These are phyloP conservation scores for Hemitrygon akajei DNA, from an alignment of 2,797 vertebrate genomes.

Conservation along the genomic window DNA sequence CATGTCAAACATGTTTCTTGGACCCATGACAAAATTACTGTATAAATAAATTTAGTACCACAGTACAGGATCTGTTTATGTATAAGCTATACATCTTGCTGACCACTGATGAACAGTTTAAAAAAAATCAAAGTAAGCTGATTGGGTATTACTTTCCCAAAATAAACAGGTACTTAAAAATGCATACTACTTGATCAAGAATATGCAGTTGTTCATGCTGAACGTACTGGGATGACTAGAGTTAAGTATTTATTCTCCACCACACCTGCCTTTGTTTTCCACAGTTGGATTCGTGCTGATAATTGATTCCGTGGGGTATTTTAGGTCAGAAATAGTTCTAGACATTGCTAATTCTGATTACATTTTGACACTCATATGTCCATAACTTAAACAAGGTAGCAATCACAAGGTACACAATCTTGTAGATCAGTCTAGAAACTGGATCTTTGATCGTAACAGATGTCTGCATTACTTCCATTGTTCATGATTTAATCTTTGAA, in stretches of 20 bases:
- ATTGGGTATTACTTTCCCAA: not conserved
- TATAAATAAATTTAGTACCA: no score
- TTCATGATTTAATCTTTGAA: not conserved
- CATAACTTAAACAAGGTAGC: not conserved
- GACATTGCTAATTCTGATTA: not conserved
- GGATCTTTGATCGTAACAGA: not conserved
- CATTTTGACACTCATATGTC: not conserved
- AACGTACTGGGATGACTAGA: not conserved
- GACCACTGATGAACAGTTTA: not conserved
- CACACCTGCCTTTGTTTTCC: conserved; percentile 8
- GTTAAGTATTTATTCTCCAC: conserved; percentile 4
- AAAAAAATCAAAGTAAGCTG: not conserved
- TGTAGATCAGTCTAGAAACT: not conserved
- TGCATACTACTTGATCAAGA: not conserved
- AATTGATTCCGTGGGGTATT: conserved; percentile 6
- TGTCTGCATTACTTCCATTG: not conserved
- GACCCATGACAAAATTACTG: no score
- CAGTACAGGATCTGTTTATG: not conserved
- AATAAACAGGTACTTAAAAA: not conserved
- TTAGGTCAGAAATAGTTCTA: not conserved
- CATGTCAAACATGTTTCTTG: no score
- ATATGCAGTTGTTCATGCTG: not conserved
- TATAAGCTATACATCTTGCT: not conserved
- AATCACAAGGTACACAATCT: not conserved
- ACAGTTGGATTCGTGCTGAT: not conserved